A percentile compares a stretch with the other conserved stretches of the same genome.
phyloP scores from a whole-genome alignment of 2,113 vertebrate species.

The Tauraco erythrolophus region DNA sequence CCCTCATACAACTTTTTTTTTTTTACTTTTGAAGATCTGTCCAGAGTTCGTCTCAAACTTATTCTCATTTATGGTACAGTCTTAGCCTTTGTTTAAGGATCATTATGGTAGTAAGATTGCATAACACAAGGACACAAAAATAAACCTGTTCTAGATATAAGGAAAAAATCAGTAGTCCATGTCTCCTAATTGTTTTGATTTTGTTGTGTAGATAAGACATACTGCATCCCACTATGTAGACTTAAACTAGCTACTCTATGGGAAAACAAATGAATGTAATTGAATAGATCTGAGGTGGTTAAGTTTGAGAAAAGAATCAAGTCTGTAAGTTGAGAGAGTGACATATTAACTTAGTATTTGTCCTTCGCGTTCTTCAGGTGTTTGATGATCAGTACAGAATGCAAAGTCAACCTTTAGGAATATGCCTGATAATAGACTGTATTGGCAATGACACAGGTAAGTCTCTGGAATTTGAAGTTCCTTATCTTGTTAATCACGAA shows the following conservation, averaged over 20 bases:
- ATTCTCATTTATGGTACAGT: neutral
- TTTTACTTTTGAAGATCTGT: neutral
- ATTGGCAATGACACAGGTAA: slow-evolving; percentile 88
- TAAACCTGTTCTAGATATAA: neutral
- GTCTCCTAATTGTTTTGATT: neutral
- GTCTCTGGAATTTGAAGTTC: slow-evolving; percentile 23
- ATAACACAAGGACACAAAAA: neutral
- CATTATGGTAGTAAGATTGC: neutral
- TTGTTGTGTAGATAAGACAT: neutral
- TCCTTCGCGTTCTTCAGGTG: slow-evolving; percentile 43
- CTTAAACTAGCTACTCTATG: neutral
- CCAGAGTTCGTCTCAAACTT: neutral
- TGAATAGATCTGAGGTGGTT: neutral
- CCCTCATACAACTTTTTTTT: neutral
- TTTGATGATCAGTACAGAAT: slow-evolving; percentile 82
- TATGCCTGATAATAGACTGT: slow-evolving; percentile 93
- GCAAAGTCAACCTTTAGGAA: slow-evolving; percentile 79
- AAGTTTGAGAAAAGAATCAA: neutral
- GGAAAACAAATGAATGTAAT: neutral
- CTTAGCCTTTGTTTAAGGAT: neutral
- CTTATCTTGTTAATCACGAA: neutral
- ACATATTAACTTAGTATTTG: neutral
- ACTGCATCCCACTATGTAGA: neutral
- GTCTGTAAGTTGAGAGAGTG: neutral
- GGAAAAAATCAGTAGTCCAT: neutral